phyloP scores from a whole-genome alignment of 2,888 invertebrate species.

The Hipparchia sbordonii region DNA sequence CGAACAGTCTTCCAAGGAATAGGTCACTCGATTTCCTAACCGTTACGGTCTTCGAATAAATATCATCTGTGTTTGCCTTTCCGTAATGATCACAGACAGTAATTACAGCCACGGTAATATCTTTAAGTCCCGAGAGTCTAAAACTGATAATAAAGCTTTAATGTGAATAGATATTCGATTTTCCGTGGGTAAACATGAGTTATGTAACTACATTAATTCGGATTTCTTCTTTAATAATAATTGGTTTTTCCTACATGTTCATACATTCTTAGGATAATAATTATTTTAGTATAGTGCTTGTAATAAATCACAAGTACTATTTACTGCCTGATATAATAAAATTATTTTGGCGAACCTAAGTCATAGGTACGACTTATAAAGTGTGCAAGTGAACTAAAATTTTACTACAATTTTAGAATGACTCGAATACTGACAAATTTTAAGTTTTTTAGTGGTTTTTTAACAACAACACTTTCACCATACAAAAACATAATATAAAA shows the following conservation, averaged over 20 bases:
- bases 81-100: slow-evolving; percentile 51
- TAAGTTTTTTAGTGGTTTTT: slow-evolving; percentile 20
- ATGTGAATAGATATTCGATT: slow-evolving; percentile 25
- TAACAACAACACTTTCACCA: slow-evolving; percentile 55
- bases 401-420: neutral
- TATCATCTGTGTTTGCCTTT: slow-evolving; percentile 47
- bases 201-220: neutral
- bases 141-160: slow-evolving; percentile 30
- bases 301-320: neutral
- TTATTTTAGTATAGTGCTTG: too few relatives aligned
- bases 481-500: slow-evolving; percentile 52
- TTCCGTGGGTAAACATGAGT: slow-evolving; percentile 13
- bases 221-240: slow-evolving; percentile 1
- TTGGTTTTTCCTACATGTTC: neutral
- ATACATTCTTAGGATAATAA: too few relatives aligned
- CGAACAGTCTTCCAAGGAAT: slow-evolving; percentile 41
- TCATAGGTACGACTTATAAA: slow-evolving; percentile 9
- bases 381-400: neutral
- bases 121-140: slow-evolving; percentile 22
- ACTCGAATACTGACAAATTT: neutral
- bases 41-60: slow-evolving; percentile 46
- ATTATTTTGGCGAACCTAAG: slow-evolving; percentile 1
- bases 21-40: slow-evolving; percentile 64
- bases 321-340: neutral
- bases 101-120: slow-evolving; percentile 64